Base-by-base conservation (phyloP, 1,140 invertebrate genomes). In the Drosophila tsacasi region DNA sequence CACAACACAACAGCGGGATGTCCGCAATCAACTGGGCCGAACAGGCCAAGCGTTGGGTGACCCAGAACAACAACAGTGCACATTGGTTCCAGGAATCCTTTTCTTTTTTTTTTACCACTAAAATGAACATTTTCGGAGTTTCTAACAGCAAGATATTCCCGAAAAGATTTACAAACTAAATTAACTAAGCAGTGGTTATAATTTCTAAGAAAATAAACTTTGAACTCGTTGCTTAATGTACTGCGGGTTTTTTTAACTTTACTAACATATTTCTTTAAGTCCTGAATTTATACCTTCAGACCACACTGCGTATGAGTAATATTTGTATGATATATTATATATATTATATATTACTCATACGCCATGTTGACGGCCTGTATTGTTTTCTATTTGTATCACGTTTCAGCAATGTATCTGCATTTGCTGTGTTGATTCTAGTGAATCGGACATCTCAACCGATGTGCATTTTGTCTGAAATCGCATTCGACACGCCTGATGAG, bases 1-100 rank as follows among this genome's bases (percentile, higher is more conserved):
- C 66, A 66, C 81, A 52, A 67, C 64, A 84, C 13, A 78, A 42
- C 77, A 68, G 77, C 77, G 69, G 32, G 61, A n/a, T 63, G 60
- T 54, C 25, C 40, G 42, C 54, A 57, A 58, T 57, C 67, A 65
- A 55, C 59, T 52, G 57, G 55, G 74, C 64, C 57, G 57, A 66
- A 66, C 54, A 61, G 63, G 32, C 39, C 54, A 50, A 23, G 15
- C 15, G 23, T 37, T 61, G 40, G 27, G n/a, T 19, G 21, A 17
- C n/a, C 50, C 37, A 42, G 23, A 30, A 19, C 39, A 46, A 19
- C 27, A 44, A 52, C 21, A 39, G 5, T 6, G 54, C 35, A 57
- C 54, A 57, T 25, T 57, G 54, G 35, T 57, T 23, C 9, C 15
- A 23, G 15, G 8, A 17, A 23, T 39, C 1, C 2, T 1, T 1